These are phyloP conservation scores for Aplochiton taeniatus DNA, from an alignment of 2,797 vertebrate genomes.

Conservation along the genomic window DNA sequence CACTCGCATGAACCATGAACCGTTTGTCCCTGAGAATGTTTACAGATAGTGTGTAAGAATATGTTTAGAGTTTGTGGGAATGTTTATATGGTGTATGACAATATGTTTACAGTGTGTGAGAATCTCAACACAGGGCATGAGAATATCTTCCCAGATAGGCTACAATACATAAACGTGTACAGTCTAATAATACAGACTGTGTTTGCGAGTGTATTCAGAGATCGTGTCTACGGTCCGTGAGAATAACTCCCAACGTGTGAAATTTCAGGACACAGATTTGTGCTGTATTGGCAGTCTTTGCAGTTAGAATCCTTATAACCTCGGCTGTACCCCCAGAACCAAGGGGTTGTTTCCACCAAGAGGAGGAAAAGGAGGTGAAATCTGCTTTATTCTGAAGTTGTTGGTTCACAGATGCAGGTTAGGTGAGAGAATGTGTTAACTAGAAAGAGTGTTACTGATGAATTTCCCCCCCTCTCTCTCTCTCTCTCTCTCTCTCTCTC, in stretches of 20 bases:
- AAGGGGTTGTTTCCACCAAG: conserved; percentile 30
- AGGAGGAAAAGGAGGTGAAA: conserved; percentile 28
- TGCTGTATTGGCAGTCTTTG: conserved; percentile 54
- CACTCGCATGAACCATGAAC: too few species aligned
- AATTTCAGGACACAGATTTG: conserved; percentile 54
- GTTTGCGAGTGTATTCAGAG: conserved; percentile 31
- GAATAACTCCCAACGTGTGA: conserved; percentile 50
- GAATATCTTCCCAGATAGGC: conserved; percentile 39
- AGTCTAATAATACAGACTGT: too few species aligned
- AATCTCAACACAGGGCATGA: conserved; percentile 9
- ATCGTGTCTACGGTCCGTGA: conserved; percentile 46
- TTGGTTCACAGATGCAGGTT: conserved; percentile 39
- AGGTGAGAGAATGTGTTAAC: conserved; percentile 48
- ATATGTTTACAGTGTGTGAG: too few species aligned
- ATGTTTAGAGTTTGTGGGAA: too few species aligned
- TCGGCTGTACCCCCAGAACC: neutral
- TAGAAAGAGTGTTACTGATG: conserved; percentile 12
- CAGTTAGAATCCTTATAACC: conserved; percentile 35
- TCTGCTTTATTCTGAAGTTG: conserved; percentile 47
- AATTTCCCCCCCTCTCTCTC: conserved; percentile 11
- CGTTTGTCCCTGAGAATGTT: too few species aligned
- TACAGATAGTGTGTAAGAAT: conserved; percentile 15
- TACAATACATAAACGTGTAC: conserved; percentile 24
- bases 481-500: conserved; percentile 17
- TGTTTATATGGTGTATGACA: too few species aligned